Evolutionary conservation across 1,140 invertebrate genomes (phyloP), one percentile per base, ranked within the genome.

Genomic region (Drosophila sulfurigaster): DNA sequence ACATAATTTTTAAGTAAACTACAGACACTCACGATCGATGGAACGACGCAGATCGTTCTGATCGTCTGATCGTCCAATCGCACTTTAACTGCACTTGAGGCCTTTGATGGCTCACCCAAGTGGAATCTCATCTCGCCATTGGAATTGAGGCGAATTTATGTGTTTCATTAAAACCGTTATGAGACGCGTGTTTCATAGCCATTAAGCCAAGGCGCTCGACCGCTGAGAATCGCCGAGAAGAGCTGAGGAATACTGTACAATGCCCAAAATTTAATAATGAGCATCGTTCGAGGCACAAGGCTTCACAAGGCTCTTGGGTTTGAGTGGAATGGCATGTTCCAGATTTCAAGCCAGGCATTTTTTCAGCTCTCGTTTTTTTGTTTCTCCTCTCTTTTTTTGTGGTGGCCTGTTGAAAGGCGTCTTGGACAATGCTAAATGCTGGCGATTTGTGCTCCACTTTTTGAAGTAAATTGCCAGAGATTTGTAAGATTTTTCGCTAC

Each of bases 151-250:
- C 71, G 79, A 87, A 88, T 87, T 87, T 82, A 88, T 87, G 77
- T 88, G 80, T 87, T 87, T 88, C 83, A 87, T 83, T 87, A 87
- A 79, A 88, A 78, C 83, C 83, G 83, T 88, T 87, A 87, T 77
- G 62, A 80, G 80, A 69, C 80, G 83, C 83, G 83, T 87, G 83
- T 87, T 82, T 78, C 51, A 41, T 51, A 64, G 80, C 80, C 80
- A 88, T 88, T 88, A 87, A 77, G 57, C 48, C 74, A 81, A 67
- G 46, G 46, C 32, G 28, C 28, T 45, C 38, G 32, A 30, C 62
- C 38, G 58, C 51, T 41, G 13, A 69, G 51, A 62, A 57, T 57
- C 58, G 7, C 28, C 10, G 10, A 20, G 57, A 11, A 20, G 25
- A 46, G 60, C 16, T 11, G 35, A 59, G 51, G 30, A n/a, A 68